phyloP scores from a whole-genome alignment of 2,888 invertebrate species.

The Ochropacha duplaris region DNA sequence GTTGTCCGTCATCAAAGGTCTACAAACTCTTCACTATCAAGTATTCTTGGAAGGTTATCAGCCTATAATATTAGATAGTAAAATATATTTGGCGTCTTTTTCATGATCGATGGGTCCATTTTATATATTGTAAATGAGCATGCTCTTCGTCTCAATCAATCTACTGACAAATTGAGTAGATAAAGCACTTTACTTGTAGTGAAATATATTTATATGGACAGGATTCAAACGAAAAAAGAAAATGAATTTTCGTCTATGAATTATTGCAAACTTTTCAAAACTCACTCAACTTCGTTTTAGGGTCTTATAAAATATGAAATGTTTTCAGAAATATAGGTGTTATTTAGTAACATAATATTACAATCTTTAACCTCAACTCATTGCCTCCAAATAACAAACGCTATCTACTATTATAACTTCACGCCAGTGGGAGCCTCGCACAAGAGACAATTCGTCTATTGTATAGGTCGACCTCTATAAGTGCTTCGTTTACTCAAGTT shows the following conservation, averaged over 20 bases:
- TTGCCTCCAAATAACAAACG: neutral
- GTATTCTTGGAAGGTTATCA: neutral
- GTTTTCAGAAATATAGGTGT: neutral
- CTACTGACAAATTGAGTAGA: conserved; percentile 1
- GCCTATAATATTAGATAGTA: neutral
- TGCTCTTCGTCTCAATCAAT: conserved; percentile 3
- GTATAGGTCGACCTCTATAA: conserved; percentile 9
- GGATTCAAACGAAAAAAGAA: neutral
- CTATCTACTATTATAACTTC: neutral
- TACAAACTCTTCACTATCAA: neutral
- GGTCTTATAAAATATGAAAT: too few species aligned
- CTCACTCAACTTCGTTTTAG: too few species aligned
- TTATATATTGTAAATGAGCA: neutral
- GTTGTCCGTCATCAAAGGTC: neutral
- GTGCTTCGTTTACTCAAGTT: conserved; percentile 31
- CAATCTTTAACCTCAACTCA: neutral
- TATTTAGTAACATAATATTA: neutral
- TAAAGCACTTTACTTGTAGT: neutral
- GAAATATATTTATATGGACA: neutral
- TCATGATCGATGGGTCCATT: conserved; percentile 1
- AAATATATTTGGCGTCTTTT: neutral
- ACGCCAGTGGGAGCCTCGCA: neutral
- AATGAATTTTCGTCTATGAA: neutral
- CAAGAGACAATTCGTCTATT: neutral
- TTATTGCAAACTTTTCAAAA: too few species aligned